Base-by-base conservation (phyloP, 2,113 vertebrate genomes). In the Gobiocypris rarus region DNA sequence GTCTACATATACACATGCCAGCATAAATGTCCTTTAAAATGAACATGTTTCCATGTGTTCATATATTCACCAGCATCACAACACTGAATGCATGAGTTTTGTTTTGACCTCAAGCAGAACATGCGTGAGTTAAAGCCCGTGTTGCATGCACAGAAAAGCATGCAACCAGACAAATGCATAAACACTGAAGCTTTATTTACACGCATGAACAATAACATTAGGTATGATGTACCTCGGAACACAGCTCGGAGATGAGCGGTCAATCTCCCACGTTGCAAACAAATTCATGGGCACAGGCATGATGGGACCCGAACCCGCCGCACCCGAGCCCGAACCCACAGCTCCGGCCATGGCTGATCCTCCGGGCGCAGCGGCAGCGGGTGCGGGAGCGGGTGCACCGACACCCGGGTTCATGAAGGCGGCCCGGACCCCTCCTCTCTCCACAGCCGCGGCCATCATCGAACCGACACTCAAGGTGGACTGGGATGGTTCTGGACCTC, bases 261-360 rank as follows among this genome's bases (percentile, higher is more conserved):
- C 93, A 38, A 93, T 90, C 67, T 94, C 93, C 93, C 92, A 94
- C 83, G 91, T 93, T 1, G 91, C 92, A 19, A 93, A 94, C 61
- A 94, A 88, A 87, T 93, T 94, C 93, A 93, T 94, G 15, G 93
- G 93, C 22, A 94, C 91, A n/a, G 92, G 87, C 56, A 88, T 80
- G 59, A 80, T 75, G 28, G 83, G 87, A 65, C 86, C 88, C n/a
- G 88, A 89, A 81, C 84, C 86, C 11, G 75, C 85, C 43, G 88
- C 78, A 26, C 78, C 83, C 1, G 85, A 26, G 7, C 85, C 77
- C 41, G 77, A 54, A 26, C 71, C 67, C 26, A 38, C 63, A n/a
- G 82, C 17, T 48, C 84, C 91, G 73, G 87, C 61, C 11, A 86
- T 86, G 50, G 82, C 65, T 13, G 77, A 48, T 63, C 77, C 58